These are phyloP conservation scores for Condylura cristata DNA, from an alignment of 2,113 vertebrate genomes.

Conservation along the genomic window DNA sequence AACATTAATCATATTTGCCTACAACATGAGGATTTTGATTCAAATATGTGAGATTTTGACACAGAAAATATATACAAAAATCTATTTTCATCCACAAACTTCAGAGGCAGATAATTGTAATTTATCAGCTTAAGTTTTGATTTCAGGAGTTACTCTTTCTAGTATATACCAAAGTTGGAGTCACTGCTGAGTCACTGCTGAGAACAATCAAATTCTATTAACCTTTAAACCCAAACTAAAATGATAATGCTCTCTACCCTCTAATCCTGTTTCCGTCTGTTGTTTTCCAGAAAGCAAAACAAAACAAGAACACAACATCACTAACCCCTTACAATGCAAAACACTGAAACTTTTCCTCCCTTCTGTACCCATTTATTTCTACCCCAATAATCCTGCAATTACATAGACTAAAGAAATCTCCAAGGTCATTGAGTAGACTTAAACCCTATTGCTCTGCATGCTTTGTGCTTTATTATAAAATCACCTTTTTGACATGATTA, in stretches of 20 bases:
- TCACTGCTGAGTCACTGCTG: not conserved
- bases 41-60: conserved; percentile 57
- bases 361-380: not conserved
- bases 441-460: not conserved
- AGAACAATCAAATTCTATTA: not conserved
- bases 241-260: not conserved
- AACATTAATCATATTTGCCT: conserved; percentile 63
- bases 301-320: not conserved
- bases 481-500: not conserved
- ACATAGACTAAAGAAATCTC: not conserved
- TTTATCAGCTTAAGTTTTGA: not conserved
- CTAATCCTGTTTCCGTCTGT: not conserved
- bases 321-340: not conserved
- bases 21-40: conserved; percentile 65
- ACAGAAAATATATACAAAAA: conserved; percentile 60
- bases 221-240: not conserved
- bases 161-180: not conserved
- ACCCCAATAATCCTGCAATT: not conserved
- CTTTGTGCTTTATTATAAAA: conserved; percentile 10
- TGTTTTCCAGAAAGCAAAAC: conserved; percentile 1
- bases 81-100: not conserved
- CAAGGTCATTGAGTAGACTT: not conserved
- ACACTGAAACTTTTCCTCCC: not conserved
- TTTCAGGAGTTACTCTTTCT: not conserved
- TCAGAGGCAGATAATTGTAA: not conserved